Percentiles rank a stretch among this genome's conserved stretches.
These are phyloP conservation scores for Lampropteryx suffumata DNA, from an alignment of 2,888 invertebrate genomes.

Conservation along the genomic window DNA sequence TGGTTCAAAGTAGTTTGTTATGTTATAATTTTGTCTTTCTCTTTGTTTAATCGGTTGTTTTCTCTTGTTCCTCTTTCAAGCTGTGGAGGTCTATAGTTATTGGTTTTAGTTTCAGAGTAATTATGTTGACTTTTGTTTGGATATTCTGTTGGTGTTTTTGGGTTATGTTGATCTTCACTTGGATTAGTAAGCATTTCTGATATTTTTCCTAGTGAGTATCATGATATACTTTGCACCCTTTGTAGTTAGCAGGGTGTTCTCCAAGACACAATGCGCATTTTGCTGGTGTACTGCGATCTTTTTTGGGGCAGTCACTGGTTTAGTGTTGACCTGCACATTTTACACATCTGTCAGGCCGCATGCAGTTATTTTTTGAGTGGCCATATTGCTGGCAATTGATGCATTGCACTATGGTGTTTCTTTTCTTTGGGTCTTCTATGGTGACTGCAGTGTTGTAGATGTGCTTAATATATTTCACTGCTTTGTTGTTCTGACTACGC, in stretches of 20 bases:
- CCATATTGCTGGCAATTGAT: background rate
- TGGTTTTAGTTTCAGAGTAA: too few relatives aligned
- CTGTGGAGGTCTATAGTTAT: too few relatives aligned
- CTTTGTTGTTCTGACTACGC: background rate
- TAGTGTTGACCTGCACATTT: slow-evolving; percentile 12
- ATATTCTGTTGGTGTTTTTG: too few relatives aligned
- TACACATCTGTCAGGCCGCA: background rate
- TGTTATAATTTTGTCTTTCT: too few relatives aligned
- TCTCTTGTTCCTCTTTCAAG: too few relatives aligned
- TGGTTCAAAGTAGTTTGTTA: too few relatives aligned
- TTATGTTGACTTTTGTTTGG: too few relatives aligned
- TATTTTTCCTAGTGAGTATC: background rate
- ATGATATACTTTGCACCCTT: background rate
- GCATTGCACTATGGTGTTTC: background rate
- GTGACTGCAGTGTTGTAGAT: slow-evolving; percentile 1
- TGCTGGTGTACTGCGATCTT: slow-evolving; percentile 1
- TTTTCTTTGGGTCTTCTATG: slow-evolving; percentile 4
- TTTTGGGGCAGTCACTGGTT: slow-evolving; percentile 9
- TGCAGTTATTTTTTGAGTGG: background rate
- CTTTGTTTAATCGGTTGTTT: too few relatives aligned
- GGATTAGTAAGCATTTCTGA: too few relatives aligned
- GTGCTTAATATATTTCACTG: background rate
- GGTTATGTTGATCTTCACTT: too few relatives aligned
- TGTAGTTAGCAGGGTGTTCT: background rate
- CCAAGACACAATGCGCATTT: slow-evolving; percentile 2